A percentile compares a stretch with the other conserved stretches of the same genome.
Evolutionary conservation across 2,888 invertebrate genomes (phyloP).

Genomic region (Ennomos erosarius): DNA sequence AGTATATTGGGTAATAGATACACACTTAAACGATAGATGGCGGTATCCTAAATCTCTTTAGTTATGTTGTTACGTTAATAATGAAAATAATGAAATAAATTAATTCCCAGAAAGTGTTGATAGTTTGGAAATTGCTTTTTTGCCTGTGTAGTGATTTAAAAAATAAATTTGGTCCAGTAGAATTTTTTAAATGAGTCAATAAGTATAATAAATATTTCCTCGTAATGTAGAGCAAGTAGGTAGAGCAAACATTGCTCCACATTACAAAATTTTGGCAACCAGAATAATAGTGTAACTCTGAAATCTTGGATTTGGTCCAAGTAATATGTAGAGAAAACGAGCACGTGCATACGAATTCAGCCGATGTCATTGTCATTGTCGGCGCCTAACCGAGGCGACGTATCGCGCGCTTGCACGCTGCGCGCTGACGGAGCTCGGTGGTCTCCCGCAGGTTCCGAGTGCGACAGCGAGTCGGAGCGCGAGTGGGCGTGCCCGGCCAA

Average conservation of each 20-base stretch:
- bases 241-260: slow-evolving; percentile 17
- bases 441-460: slow-evolving; percentile 74
- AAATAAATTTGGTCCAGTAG: no score
- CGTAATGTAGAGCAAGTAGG: no score
- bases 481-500: slow-evolving; percentile 91
- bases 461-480: slow-evolving; percentile 89
- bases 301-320: slow-evolving; percentile 68
- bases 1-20: not conserved
- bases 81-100: no score
- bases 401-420: slow-evolving; percentile 31
- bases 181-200: no score
- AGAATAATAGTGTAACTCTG: slow-evolving; percentile 44
- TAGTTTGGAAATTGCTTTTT: no score
- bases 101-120: no score
- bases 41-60: slow-evolving; percentile 26
- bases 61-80: no score
- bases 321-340: slow-evolving; percentile 49
- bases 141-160: no score
- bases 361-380: slow-evolving; percentile 79
- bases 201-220: no score
- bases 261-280: slow-evolving; percentile 45
- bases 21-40: slow-evolving; percentile 45
- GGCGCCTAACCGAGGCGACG: slow-evolving; percentile 58
- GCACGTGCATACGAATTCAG: slow-evolving; percentile 55
- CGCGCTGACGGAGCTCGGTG: slow-evolving; percentile 37